These are phyloP conservation scores for Notarius lentiginosus DNA, from an alignment of 2,113 vertebrate genomes.

Conservation along the genomic window DNA sequence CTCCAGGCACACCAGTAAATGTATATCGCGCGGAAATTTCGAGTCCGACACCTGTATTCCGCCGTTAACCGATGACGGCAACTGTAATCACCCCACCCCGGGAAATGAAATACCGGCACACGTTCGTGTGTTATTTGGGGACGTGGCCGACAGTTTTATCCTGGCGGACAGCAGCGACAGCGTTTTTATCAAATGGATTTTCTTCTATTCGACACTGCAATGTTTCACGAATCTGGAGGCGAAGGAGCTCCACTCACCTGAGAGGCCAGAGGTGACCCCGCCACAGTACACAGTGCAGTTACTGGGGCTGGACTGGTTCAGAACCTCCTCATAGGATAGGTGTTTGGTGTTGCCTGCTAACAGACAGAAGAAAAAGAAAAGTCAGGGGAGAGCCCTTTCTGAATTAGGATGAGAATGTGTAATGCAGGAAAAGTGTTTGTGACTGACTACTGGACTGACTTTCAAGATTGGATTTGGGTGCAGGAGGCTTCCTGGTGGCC, in stretches of 20 bases:
- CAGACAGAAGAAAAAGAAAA: background rate
- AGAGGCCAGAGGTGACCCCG: constrained; percentile 89
- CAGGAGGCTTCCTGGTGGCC: constrained; percentile 96
- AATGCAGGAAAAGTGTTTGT: background rate
- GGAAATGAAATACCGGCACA: no score
- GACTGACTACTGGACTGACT: constrained; percentile 70
- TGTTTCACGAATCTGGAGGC: no score
- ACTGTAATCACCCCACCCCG: no score
- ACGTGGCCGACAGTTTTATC: no score
- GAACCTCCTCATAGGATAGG: constrained; percentile 92
- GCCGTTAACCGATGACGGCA: no score
- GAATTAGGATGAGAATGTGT: background rate
- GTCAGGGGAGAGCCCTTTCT: background rate
- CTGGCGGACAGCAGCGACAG: no score
- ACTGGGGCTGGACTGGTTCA: constrained; percentile 95
- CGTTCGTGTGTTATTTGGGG: no score
- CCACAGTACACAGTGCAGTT: constrained; percentile 98
- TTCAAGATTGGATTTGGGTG: constrained; percentile 91
- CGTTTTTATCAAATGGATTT: no score
- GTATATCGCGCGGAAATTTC: no score
- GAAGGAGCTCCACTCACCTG: constrained; percentile 73
- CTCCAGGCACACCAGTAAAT: no score
- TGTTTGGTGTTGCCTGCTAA: constrained; percentile 85
- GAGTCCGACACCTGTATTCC: no score
- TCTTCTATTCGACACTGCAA: no score